Evolutionary conservation across 1,140 invertebrate genomes (phyloP).

Genomic region (Atta colombica): DNA sequence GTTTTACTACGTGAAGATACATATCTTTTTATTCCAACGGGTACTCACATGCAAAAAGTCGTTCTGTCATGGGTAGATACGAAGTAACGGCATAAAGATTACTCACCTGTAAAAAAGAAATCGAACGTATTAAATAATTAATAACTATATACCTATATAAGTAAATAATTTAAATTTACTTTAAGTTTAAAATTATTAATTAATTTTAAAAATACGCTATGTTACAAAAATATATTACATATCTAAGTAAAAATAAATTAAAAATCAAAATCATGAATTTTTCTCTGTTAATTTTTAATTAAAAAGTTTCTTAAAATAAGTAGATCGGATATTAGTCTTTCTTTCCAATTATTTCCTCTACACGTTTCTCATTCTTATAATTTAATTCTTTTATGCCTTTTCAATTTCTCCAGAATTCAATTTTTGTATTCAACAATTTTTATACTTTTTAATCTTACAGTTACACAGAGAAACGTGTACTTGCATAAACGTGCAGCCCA

Average conservation of each 20-base stretch:
- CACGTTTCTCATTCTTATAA: not conserved
- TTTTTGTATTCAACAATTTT: not conserved
- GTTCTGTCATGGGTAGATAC: constrained; percentile 20
- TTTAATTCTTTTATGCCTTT: not conserved
- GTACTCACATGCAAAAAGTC: constrained; percentile 41
- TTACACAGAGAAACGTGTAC: not conserved
- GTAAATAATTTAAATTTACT: not conserved
- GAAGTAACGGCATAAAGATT: constrained; percentile 61
- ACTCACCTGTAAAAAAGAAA: constrained; percentile 80
- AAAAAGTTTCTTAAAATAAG: not conserved
- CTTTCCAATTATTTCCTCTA: not conserved
- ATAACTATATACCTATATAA: not conserved
- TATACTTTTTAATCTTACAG: not conserved
- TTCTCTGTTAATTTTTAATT: not conserved
- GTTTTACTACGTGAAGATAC: constrained; percentile 28
- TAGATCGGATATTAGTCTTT: too few species aligned
- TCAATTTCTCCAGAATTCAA: not conserved
- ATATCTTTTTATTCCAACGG: constrained; percentile 16
- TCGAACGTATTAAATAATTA: constrained; percentile 1
- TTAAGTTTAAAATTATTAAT: not conserved
- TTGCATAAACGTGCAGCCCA: not conserved
- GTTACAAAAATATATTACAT: not conserved
- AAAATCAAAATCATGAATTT: not conserved
- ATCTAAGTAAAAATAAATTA: not conserved
- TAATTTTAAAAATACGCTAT: not conserved